Conservation (phyloP, 1,140 invertebrate species). For the Macrobrachium rosenbergii region DNA sequence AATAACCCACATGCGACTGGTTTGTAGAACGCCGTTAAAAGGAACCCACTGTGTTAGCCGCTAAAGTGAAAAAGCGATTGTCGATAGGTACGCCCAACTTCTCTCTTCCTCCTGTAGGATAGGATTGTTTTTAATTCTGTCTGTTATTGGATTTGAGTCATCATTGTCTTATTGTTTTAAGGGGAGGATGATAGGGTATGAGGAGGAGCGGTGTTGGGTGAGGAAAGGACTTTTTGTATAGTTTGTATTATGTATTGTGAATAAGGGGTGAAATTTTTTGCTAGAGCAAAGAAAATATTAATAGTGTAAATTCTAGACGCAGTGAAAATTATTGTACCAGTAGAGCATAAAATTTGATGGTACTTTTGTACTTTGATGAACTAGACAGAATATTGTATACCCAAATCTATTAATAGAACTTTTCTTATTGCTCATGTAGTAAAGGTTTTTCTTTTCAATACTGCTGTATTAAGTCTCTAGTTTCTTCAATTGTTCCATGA, state of each 20-base stretch:
- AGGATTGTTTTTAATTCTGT: slow-evolving; percentile 30
- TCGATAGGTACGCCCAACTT: slow-evolving; percentile 39
- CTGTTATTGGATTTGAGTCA: slow-evolving; percentile 25
- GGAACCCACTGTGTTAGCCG: slow-evolving; percentile 23
- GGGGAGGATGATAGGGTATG: neutral
- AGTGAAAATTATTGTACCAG: slow-evolving; percentile 56
- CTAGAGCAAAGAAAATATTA: slow-evolving; percentile 58
- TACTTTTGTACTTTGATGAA: slow-evolving; percentile 61
- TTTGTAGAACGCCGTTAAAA: neutral
- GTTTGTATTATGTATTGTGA: slow-evolving; percentile 64
- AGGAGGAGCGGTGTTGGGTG: slow-evolving; percentile 54
- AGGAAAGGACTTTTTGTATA: slow-evolving; percentile 55
- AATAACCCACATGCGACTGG: neutral
- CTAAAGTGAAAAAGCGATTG: slow-evolving; percentile 36
- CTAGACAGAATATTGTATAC: slow-evolving; percentile 53
- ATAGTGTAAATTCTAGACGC: slow-evolving; percentile 51
- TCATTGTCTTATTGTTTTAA: slow-evolving; percentile 13
- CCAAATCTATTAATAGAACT: slow-evolving; percentile 53
- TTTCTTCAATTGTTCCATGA: slow-evolving; percentile 60
- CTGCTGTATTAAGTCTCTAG: slow-evolving; percentile 53
- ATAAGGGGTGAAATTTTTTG: slow-evolving; percentile 58
- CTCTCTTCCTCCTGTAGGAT: slow-evolving; percentile 38
- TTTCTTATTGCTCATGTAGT: slow-evolving; percentile 60
- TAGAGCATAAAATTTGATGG: slow-evolving; percentile 55
- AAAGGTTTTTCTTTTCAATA: slow-evolving; percentile 45